Conservation (phyloP, 2,888 invertebrate species). For the Coecobrya sp. region DNA sequence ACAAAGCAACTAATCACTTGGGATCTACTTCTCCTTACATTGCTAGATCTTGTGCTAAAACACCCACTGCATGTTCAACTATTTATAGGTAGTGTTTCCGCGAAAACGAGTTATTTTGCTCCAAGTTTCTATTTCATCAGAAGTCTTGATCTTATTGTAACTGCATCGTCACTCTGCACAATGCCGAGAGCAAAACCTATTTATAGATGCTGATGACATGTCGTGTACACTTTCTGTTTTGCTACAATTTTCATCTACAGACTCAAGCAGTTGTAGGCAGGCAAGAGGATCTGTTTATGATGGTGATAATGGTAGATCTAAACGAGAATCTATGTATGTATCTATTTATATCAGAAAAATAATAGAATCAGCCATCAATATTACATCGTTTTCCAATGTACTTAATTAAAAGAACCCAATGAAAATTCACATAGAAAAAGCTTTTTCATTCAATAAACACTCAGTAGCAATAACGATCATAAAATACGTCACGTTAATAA, state of each 20-base stretch:
- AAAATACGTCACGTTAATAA: constrained; percentile 44
- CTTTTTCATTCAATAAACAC: constrained; percentile 1
- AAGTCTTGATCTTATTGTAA: background rate
- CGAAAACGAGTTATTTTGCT: background rate
- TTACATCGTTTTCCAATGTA: background rate
- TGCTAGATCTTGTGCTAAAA: background rate
- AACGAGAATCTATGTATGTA: background rate
- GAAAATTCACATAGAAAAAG: constrained; percentile 16
- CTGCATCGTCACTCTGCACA: background rate
- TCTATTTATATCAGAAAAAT: background rate
- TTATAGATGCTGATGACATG: background rate
- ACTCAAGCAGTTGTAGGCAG: background rate
- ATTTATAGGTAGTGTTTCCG: background rate
- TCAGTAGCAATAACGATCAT: constrained; percentile 18
- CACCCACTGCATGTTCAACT: background rate
- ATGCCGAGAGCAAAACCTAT: background rate
- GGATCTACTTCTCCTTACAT: background rate
- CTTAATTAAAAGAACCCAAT: constrained; percentile 19
- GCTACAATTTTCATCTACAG: background rate
- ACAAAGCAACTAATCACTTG: constrained; percentile 37
- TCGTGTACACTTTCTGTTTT: background rate
- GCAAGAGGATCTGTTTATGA: background rate
- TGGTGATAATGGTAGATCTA: background rate
- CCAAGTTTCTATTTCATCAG: background rate
- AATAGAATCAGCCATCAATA: background rate